Evolutionary conservation across 2,888 invertebrate genomes (phyloP).

Genomic region (Amphipyra berbera): DNA sequence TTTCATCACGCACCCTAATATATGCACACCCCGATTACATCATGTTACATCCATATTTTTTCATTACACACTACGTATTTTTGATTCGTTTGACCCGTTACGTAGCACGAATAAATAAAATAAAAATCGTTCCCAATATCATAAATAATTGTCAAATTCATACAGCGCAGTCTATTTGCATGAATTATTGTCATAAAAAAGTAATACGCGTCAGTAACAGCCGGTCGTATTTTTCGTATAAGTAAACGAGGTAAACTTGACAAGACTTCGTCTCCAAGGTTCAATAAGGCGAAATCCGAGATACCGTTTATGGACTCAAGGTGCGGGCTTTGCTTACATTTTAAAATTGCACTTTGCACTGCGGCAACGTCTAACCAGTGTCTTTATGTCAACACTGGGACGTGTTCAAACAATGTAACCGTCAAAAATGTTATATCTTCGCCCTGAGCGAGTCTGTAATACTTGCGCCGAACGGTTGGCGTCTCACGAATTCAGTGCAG

Average conservation of each 20-base stretch:
- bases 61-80: slow-evolving; percentile 39
- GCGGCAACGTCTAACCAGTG: slow-evolving; percentile 79
- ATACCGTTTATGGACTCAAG: slow-evolving; percentile 84
- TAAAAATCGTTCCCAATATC: slow-evolving; percentile 42
- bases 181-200: slow-evolving; percentile 55
- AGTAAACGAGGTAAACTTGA: slow-evolving; percentile 70
- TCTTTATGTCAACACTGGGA: slow-evolving; percentile 81
- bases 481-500: slow-evolving; percentile 42
- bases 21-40: slow-evolving; percentile 54
- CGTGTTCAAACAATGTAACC: slow-evolving; percentile 86
- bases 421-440: slow-evolving; percentile 82
- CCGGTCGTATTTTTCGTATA: slow-evolving; percentile 66
- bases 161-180: slow-evolving; percentile 51
- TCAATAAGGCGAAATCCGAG: slow-evolving; percentile 85
- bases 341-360: slow-evolving; percentile 89
- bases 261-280: slow-evolving; percentile 76
- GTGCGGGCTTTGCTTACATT: slow-evolving; percentile 88
- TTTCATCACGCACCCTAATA: slow-evolving; percentile 55
- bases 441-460: slow-evolving; percentile 66
- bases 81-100: slow-evolving; percentile 42
- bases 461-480: slow-evolving; percentile 53
- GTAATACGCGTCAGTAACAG: slow-evolving; percentile 59
- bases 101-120: slow-evolving; percentile 45
- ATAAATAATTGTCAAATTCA: slow-evolving; percentile 57
- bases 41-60: slow-evolving; percentile 50